phyloP scores from a whole-genome alignment of 2,113 vertebrate species.

The Gavia stellata region DNA sequence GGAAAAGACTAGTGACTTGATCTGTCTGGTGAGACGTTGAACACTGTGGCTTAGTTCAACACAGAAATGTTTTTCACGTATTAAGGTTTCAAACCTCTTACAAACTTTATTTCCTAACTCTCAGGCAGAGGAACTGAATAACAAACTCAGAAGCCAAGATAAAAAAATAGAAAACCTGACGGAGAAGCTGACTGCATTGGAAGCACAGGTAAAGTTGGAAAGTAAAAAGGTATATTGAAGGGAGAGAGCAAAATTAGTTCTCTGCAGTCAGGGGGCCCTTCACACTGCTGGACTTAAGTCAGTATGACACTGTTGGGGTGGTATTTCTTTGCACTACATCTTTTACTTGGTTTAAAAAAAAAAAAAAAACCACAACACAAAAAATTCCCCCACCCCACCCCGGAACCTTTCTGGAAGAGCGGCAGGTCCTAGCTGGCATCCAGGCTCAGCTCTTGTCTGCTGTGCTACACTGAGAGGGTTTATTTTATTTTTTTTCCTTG shows the following conservation, averaged over 20 bases:
- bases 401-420: neutral
- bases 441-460: neutral
- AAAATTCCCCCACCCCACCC: too few relatives aligned
- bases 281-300: neutral
- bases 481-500: neutral
- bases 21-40: accelerated
- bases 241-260: neutral
- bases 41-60: accelerated
- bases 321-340: neutral
- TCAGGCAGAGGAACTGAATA: slow-evolving; percentile 70
- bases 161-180: slow-evolving; percentile 61
- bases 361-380: too few relatives aligned
- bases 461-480: accelerated
- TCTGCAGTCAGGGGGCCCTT: too few relatives aligned
- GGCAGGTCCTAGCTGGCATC: neutral
- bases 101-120: neutral
- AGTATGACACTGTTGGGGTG: accelerated
- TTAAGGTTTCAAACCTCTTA: neutral
- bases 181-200: slow-evolving; percentile 55
- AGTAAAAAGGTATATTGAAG: neutral
- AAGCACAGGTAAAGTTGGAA: slow-evolving; percentile 57
- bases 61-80: neutral
- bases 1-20: neutral
- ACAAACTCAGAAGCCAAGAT: slow-evolving; percentile 64
- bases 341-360: neutral